Percentiles rank a stretch among this genome's conserved stretches.
Evolutionary conservation across 2,888 invertebrate species (phyloP).

Genomic region (Syrphus vitripennis): DNA sequence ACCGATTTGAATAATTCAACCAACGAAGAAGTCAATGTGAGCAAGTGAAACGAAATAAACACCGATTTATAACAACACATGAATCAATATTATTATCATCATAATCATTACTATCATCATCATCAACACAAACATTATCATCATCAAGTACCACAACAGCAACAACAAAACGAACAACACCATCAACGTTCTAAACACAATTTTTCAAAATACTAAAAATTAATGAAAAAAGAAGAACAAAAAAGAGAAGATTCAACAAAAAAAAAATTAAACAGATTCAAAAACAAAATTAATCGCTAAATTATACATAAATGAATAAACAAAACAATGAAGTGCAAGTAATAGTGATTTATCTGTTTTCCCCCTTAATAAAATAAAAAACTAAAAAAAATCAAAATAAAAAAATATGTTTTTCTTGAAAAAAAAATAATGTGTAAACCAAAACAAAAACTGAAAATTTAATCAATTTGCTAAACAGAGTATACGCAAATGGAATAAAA

Average conservation of each 20-base stretch:
- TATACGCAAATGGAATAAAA: neutral
- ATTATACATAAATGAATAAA: conserved; percentile 43
- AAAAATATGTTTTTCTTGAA: conserved; percentile 12
- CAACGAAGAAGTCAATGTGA: conserved; percentile 81
- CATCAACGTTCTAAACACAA: conserved; percentile 44
- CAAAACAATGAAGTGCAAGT: conserved; percentile 66
- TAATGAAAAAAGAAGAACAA: conserved; percentile 30
- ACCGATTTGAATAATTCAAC: conserved; percentile 79
- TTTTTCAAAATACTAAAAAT: conserved; percentile 67
- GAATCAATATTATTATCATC: conserved; percentile 60
- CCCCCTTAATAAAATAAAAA: conserved; percentile 30
- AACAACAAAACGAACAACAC: conserved; percentile 54
- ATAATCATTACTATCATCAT: conserved; percentile 68
- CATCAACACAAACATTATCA: conserved; percentile 60
- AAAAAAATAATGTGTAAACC: conserved; percentile 18
- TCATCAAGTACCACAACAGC: conserved; percentile 55
- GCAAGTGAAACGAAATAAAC: conserved; percentile 78
- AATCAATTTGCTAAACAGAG: conserved; percentile 5
- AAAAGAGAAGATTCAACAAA: conserved; percentile 1
- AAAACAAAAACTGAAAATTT: conserved; percentile 6
- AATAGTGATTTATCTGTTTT: conserved; percentile 64
- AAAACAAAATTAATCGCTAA: conserved; percentile 25
- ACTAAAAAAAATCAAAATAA: conserved; percentile 29
- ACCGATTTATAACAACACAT: conserved; percentile 70
- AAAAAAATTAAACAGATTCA: conserved; percentile 10